These are phyloP conservation scores for Lampropteryx suffumata DNA, from an alignment of 2,888 invertebrate species.

Conservation along the genomic window DNA sequence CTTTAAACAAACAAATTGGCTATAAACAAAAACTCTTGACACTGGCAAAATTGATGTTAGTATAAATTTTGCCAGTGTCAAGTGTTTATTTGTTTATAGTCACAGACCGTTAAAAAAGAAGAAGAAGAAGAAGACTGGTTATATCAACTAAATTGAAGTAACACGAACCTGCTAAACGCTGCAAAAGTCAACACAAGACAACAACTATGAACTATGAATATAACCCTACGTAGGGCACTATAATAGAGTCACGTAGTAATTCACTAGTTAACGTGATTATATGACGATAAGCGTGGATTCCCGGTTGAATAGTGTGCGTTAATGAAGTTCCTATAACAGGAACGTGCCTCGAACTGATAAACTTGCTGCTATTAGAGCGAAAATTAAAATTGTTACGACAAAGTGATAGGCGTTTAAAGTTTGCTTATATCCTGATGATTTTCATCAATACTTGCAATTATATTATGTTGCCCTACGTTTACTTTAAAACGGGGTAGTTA, in stretches of 20 bases:
- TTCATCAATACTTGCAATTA: too few relatives aligned
- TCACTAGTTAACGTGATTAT: constrained; percentile 53
- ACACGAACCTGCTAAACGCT: too few relatives aligned
- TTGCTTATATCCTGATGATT: background rate
- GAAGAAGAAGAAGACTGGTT: too few relatives aligned
- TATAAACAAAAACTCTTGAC: too few relatives aligned
- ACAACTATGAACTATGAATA: background rate
- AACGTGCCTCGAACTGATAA: constrained; percentile 51
- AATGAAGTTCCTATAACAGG: constrained; percentile 43
- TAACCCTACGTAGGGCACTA: background rate
- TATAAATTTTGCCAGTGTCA: too few relatives aligned
- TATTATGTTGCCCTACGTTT: too few relatives aligned
- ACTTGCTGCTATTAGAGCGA: constrained; percentile 37
- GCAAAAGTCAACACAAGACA: background rate
- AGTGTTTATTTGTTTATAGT: too few relatives aligned
- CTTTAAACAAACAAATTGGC: too few relatives aligned
- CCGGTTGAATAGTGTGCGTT: constrained; percentile 59
- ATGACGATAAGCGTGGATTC: constrained; percentile 60
- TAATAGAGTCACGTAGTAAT: constrained; percentile 52
- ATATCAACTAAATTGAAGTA: too few relatives aligned
- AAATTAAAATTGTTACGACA: constrained; percentile 23
- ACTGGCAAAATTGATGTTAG: too few relatives aligned
- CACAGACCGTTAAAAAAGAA: too few relatives aligned
- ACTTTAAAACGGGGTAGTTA: too few relatives aligned
- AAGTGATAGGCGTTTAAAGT: constrained; percentile 14